Evolutionary conservation across 2,797 vertebrate species (phyloP).

Genomic region (Acestrorhynchus altus): DNA sequence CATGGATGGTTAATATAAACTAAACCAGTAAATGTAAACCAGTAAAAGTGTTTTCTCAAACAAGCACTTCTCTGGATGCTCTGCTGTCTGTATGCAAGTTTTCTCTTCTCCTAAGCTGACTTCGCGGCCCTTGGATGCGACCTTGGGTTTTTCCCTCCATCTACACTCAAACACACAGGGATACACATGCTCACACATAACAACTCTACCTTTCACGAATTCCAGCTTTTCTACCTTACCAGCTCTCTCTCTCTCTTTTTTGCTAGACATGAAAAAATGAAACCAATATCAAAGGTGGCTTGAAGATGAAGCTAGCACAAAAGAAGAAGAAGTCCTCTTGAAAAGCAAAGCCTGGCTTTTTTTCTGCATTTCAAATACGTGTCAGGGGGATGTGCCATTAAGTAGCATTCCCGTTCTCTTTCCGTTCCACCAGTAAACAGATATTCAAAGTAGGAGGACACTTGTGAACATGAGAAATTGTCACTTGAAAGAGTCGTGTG

Average conservation of each 20-base stretch:
- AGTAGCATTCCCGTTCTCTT: background rate
- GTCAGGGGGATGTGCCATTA: slow-evolving; percentile 12
- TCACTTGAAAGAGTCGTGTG: background rate
- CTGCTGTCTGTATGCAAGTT: too few species aligned
- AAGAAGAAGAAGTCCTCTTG: slow-evolving; percentile 32
- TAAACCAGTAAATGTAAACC: too few species aligned
- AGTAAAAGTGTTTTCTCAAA: too few species aligned
- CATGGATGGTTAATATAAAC: too few species aligned
- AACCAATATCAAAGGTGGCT: slow-evolving; percentile 33
- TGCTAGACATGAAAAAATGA: slow-evolving; percentile 22
- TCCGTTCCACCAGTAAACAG: slow-evolving; percentile 6
- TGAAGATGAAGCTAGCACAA: slow-evolving; percentile 35
- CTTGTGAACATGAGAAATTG: slow-evolving; percentile 4
- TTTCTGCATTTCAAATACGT: slow-evolving; percentile 21
- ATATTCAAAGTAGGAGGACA: background rate
- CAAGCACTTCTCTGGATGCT: too few species aligned
- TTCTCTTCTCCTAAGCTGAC: too few species aligned
- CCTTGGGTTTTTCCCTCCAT: slow-evolving; percentile 10
- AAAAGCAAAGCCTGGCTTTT: slow-evolving; percentile 18
- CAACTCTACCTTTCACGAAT: background rate
- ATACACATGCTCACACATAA: background rate
- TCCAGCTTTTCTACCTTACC: background rate
- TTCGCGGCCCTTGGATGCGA: background rate
- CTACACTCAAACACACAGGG: background rate
- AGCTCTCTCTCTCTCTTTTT: background rate